A percentile compares a stretch with the other conserved stretches of the same genome.
These are phyloP conservation scores for Myotis yumanensis DNA, from an alignment of 2,113 vertebrate genomes.

Conservation along the genomic window DNA sequence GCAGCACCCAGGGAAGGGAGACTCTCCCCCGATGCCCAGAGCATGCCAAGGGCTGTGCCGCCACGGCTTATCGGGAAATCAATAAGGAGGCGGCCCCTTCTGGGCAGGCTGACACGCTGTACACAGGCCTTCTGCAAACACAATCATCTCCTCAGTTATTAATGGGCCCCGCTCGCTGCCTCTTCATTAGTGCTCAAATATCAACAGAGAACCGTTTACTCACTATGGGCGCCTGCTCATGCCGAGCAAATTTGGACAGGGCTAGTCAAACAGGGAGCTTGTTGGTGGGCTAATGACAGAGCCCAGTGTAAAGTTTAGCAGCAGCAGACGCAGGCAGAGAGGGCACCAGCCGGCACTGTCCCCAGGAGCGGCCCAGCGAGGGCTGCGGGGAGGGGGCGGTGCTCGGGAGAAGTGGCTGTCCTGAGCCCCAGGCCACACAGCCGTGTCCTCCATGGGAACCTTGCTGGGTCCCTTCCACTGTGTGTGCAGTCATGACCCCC, in stretches of 20 bases:
- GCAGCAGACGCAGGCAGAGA: constrained; percentile 35
- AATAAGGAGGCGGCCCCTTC: not conserved
- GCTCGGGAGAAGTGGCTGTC: not conserved
- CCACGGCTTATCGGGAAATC: not conserved
- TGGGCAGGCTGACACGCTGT: not conserved
- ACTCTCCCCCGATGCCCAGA: not conserved
- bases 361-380: not conserved
- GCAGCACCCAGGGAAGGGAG: not conserved
- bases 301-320: constrained; percentile 58
- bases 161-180: constrained; percentile 59
- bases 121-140: constrained; percentile 73
- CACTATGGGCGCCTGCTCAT: constrained; percentile 58
- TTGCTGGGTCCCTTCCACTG: not conserved
- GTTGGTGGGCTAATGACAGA: constrained; percentile 70
- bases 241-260: constrained; percentile 81
- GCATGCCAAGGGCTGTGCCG: rapidly evolving
- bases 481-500: not conserved
- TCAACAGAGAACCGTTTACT: constrained; percentile 81
- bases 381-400: rapidly evolving
- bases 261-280: constrained; percentile 79
- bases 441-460: rapidly evolving
- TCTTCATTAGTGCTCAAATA: constrained; percentile 79
- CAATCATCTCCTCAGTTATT: constrained; percentile 41
- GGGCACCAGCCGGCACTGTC: not conserved
- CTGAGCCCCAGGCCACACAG: not conserved